Percentiles rank a stretch among this genome's conserved stretches.
Conservation (phyloP, 2,888 invertebrate species). For the Drosophila austrosaltans region DNA sequence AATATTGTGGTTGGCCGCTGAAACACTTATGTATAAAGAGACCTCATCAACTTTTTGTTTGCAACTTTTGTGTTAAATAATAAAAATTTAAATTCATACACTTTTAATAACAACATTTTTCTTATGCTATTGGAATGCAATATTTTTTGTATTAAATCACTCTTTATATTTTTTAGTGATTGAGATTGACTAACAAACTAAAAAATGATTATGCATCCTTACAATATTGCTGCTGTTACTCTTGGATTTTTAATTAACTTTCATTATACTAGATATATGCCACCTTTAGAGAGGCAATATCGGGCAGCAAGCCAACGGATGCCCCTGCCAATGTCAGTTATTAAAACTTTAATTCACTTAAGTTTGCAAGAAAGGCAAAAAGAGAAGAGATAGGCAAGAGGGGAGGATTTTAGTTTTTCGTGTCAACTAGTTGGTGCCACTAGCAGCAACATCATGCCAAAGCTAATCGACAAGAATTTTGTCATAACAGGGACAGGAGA, state of each 20-base stretch:
- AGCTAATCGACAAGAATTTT: constrained; percentile 53
- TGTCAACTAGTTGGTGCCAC: constrained; percentile 51
- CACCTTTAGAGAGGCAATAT: constrained; percentile 28
- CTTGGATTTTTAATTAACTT: constrained; percentile 70
- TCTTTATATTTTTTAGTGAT: neutral
- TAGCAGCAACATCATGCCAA: constrained; percentile 24
- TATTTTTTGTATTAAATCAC: no score
- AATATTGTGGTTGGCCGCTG: no score
- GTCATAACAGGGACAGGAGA: constrained; percentile 25
- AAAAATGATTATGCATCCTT: constrained; percentile 22
- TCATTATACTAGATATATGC: constrained; percentile 27
- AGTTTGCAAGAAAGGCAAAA: constrained; percentile 47
- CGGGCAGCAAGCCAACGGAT: constrained; percentile 27
- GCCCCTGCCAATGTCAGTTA: constrained; percentile 51
- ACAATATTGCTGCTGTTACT: constrained; percentile 25
- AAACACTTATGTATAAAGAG: no score
- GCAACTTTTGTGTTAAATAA: no score
- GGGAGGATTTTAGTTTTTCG: constrained; percentile 34
- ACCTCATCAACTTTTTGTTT: no score
- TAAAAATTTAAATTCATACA: no score
- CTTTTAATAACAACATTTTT: no score
- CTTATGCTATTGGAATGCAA: no score
- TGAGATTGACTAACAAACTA: constrained; percentile 13
- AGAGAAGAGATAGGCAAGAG: neutral
- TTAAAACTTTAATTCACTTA: constrained; percentile 77